phyloP scores from a whole-genome alignment of 2,888 invertebrate species.

The Cinara cedri region DNA sequence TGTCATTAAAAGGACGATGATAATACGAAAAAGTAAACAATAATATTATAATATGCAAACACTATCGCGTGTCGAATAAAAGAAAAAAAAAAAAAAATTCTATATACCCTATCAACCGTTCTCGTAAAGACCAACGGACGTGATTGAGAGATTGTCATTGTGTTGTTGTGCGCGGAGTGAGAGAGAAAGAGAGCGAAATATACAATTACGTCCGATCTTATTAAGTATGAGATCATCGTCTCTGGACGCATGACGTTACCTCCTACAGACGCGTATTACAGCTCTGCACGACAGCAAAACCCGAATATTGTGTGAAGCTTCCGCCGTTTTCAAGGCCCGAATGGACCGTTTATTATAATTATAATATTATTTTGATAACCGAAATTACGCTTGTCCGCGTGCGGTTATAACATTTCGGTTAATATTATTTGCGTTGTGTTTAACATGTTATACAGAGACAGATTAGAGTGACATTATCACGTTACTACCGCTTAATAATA shows the following conservation, averaged over 20 bases:
- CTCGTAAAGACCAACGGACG: background rate
- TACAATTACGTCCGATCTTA: constrained; percentile 16
- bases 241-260: background rate
- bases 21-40: background rate
- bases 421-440: too few relatives aligned
- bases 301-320: background rate
- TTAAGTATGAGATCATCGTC: constrained; percentile 37
- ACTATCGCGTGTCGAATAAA: background rate
- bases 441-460: too few relatives aligned
- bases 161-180: background rate
- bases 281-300: constrained; percentile 15
- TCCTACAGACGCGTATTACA: background rate
- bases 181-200: background rate
- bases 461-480: too few relatives aligned
- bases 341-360: constrained; percentile 19
- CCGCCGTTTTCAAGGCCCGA: too few relatives aligned
- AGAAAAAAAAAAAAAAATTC: constrained; percentile 5
- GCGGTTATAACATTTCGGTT: too few relatives aligned
- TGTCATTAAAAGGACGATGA: background rate
- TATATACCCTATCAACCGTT: background rate
- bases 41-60: background rate
- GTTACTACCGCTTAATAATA: too few relatives aligned
- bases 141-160: constrained; percentile 27
- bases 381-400: too few relatives aligned
- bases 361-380: too few relatives aligned